Evolutionary conservation across 2,888 invertebrate species (phyloP), one percentile per base, ranked within the genome.

Genomic region (Apotomis turbidana): DNA sequence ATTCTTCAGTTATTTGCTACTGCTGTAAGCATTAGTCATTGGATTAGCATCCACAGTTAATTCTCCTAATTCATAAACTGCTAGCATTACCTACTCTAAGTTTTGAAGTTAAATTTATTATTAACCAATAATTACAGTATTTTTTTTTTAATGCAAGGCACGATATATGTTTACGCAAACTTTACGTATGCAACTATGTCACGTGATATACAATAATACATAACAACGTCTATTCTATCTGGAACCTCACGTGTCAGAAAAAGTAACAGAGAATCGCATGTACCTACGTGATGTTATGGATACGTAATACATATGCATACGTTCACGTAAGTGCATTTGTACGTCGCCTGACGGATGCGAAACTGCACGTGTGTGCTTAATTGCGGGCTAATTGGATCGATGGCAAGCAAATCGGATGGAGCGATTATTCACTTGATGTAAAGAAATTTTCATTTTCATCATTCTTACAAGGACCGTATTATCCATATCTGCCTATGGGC

Each of bases 361-460:
- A 46, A 46, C 5, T 44, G 55, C 66, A 55, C 66, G 66, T 57
- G 55, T 66, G 46, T n/a, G 55, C 46, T 57, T 66, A 66, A 66
- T 57, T 57, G 55, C 36, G 12, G 57, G 55, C 44, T 66, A 46
- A 66, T 36, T 44, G 55, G 55, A 66, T 46, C 55, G 54, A 57
- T 44, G 36, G 66, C 15, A 66, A 66, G 55, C 55, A 27, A 66
- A 66, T 66, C 66, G 64, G 44, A 55, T 55, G 44, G 10, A 54
- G 13, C 15, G 8, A 41, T 44, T 44, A 66, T 46, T 6, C 5
- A 5, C 12, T 15, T 66, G 57, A 66, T 57, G 66, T 66, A 66
- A 66, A 9, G 46, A n/a, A 36, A 3, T 46, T 46, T 46, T 57
- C 15, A 57, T 46, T 66, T 66, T 46, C 66, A 44, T 55, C 44